Evolutionary conservation across 2,113 vertebrate species (phyloP).

Genomic region (Myotis davidii): DNA sequence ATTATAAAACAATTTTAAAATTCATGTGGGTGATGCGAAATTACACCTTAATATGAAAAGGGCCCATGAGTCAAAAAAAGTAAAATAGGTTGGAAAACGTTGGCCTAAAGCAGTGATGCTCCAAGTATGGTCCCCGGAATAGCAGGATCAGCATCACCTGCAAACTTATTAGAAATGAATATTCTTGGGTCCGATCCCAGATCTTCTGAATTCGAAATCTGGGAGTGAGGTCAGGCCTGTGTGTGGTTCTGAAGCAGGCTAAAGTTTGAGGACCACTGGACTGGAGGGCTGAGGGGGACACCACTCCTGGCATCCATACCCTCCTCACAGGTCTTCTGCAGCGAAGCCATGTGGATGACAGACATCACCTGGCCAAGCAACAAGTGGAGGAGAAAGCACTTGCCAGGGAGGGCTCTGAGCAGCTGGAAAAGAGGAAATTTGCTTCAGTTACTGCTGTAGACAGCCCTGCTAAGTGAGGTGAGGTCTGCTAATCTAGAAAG

Average conservation of each 20-base stretch:
- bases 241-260: not conserved
- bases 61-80: not conserved
- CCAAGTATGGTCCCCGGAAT: not conserved
- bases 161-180: not conserved
- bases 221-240: not conserved
- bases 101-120: not conserved
- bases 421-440: not conserved
- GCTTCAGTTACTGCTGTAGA: not conserved
- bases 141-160: not conserved
- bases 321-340: not conserved
- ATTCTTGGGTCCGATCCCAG: not conserved
- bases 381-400: not conserved
- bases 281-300: not conserved
- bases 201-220: not conserved
- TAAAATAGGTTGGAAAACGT: not conserved
- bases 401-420: not conserved
- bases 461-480: not conserved
- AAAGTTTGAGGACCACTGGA: not conserved
- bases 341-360: not conserved
- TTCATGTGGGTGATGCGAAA: not conserved
- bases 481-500: not conserved
- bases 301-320: not conserved
- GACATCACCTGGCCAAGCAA: not conserved
- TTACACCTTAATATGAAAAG: conserved; percentile 22
- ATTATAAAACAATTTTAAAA: not conserved